phyloP scores from a whole-genome alignment of 2,113 vertebrate genomes.

The Colius striatus region DNA sequence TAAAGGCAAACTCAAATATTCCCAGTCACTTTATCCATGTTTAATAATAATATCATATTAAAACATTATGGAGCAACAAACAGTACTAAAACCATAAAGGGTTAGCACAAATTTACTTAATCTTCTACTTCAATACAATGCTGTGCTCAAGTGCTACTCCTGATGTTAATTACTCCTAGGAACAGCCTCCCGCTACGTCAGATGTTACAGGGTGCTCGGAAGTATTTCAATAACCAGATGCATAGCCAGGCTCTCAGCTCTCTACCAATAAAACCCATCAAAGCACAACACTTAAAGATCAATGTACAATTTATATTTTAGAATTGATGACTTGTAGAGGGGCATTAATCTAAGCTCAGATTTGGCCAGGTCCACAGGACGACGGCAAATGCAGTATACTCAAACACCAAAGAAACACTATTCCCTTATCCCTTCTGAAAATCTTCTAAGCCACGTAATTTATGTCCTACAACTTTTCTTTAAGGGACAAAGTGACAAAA shows the following conservation, averaged over 20 bases:
- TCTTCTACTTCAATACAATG: background rate
- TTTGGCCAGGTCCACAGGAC: background rate
- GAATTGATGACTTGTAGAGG: background rate
- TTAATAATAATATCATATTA: background rate
- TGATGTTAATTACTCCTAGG: background rate
- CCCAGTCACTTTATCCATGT: background rate
- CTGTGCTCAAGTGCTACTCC: background rate
- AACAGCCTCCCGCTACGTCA: background rate
- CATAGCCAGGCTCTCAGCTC: background rate
- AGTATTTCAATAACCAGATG: background rate
- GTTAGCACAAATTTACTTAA: background rate
- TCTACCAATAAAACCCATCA: background rate
- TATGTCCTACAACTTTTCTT: background rate
- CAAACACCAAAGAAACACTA: background rate
- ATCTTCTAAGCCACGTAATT: background rate
- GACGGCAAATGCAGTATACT: rapidly evolving
- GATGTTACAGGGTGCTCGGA: background rate
- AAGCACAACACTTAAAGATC: background rate
- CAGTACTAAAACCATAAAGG: background rate
- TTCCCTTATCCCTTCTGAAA: background rate
- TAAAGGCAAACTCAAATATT: rapidly evolving
- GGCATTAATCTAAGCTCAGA: background rate
- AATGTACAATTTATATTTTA: background rate
- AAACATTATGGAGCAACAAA: background rate
- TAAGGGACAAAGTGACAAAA: background rate